phyloP scores from a whole-genome alignment of 2,113 vertebrate genomes.

The Suricata suricatta region DNA sequence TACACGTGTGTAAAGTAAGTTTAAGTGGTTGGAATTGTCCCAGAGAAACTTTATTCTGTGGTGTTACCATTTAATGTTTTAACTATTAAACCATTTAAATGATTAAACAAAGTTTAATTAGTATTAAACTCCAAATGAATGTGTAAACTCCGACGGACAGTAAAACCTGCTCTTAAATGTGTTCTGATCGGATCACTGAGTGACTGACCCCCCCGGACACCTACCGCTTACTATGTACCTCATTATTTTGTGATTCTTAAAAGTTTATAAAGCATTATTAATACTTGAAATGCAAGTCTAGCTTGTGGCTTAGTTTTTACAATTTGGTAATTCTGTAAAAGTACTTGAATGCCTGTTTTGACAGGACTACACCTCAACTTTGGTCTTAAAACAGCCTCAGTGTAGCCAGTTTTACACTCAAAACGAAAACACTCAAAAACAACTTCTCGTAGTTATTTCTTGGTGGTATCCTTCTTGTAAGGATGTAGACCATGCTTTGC shows the following conservation, averaged over 20 bases:
- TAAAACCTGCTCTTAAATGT: background rate
- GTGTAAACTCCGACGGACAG: background rate
- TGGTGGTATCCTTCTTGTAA: background rate
- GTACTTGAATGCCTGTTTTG: background rate
- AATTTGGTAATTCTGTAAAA: constrained; percentile 35
- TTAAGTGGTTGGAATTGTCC: background rate
- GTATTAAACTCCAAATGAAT: background rate
- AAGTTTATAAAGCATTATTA: constrained; percentile 31
- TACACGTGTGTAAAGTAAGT: background rate
- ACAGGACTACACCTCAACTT: background rate
- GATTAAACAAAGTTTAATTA: constrained; percentile 22
- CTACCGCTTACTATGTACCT: background rate
- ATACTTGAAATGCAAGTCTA: constrained; percentile 18
- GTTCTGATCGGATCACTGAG: background rate
- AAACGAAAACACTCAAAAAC: background rate
- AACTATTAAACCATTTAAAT: constrained; percentile 7
- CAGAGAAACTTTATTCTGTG: constrained; percentile 1
- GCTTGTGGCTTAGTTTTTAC: constrained; percentile 17
- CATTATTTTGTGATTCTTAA: background rate
- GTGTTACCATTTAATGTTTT: constrained; percentile 4
- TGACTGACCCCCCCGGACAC: background rate
- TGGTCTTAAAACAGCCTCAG: background rate
- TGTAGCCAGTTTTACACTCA: background rate
- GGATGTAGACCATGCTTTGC: background rate
- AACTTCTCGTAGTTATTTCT: background rate